Conservation (phyloP, 2,888 invertebrate genomes). For the Lottia gigantea region DNA sequence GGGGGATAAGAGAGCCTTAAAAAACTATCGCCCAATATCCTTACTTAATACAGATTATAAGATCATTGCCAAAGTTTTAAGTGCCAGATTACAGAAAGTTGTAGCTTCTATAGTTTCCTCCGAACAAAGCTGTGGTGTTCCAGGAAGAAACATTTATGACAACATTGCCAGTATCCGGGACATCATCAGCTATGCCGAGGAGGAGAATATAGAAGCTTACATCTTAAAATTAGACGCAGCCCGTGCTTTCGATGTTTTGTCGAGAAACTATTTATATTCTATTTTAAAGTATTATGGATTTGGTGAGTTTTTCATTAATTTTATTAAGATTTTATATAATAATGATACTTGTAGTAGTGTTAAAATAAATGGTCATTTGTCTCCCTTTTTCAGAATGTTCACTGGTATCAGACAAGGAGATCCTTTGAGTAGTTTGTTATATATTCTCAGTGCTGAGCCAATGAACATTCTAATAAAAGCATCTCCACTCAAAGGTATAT, state of each 20-base stretch:
- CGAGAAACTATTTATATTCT: constrained; percentile 31
- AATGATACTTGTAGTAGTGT: not conserved
- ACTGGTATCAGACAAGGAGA: too few species aligned
- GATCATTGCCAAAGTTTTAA: constrained; percentile 35
- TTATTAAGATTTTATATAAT: constrained; percentile 15
- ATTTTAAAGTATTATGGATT: constrained; percentile 10
- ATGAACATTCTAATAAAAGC: too few species aligned
- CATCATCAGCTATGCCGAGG: constrained; percentile 34
- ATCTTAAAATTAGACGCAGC: constrained; percentile 41
- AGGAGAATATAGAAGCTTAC: constrained; percentile 31
- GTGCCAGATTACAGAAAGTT: constrained; percentile 30
- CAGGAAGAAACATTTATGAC: too few species aligned
- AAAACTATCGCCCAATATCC: constrained; percentile 41
- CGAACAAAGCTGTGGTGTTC: constrained; percentile 40
- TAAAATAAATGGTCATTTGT: too few species aligned
- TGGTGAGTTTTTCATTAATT: constrained; percentile 13
- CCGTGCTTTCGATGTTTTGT: constrained; percentile 42
- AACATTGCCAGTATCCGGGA: constrained; percentile 33
- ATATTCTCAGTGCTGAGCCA: too few species aligned
- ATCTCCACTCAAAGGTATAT: too few species aligned
- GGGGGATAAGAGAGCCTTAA: constrained; percentile 25
- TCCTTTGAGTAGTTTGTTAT: too few species aligned
- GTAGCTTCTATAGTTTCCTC: constrained; percentile 28
- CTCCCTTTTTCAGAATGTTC: too few species aligned
- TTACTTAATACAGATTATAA: constrained; percentile 39